Percentiles rank a stretch among this genome's conserved stretches.
phyloP scores from a whole-genome alignment of 2,888 invertebrate genomes.

The Orchesellides sinensis region DNA sequence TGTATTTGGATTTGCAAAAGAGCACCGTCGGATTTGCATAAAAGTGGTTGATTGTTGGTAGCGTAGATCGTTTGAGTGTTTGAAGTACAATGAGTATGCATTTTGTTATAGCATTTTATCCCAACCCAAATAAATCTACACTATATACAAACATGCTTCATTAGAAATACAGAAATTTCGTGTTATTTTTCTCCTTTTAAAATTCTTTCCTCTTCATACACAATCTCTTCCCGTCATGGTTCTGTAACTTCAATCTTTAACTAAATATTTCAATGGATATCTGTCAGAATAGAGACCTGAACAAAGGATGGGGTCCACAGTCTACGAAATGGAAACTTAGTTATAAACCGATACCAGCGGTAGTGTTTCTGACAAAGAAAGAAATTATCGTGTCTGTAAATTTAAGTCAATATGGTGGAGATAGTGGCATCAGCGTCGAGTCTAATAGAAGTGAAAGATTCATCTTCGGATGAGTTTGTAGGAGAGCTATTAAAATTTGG shows the following conservation, averaged over 20 bases:
- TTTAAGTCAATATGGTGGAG: constrained; percentile 64
- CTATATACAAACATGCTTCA: background rate
- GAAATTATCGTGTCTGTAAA: no score
- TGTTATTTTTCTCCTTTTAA: constrained; percentile 3
- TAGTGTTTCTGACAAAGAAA: background rate
- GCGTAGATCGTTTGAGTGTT: no score
- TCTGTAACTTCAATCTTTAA: constrained; percentile 4
- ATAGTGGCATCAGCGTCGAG: constrained; percentile 69
- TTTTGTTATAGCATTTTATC: background rate
- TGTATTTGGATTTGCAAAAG: background rate
- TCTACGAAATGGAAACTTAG: constrained; percentile 36
- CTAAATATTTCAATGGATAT: constrained; percentile 62
- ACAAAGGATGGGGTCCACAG: constrained; percentile 54
- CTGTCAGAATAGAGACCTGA: constrained; percentile 9
- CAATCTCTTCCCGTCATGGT: constrained; percentile 27
- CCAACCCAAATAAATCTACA: constrained; percentile 21
- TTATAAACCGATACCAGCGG: constrained; percentile 6
- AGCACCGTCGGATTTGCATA: background rate
- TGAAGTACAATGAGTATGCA: constrained; percentile 39
- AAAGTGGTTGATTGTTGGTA: constrained; percentile 5
- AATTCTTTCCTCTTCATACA: constrained; percentile 1
- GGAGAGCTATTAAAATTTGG: constrained; percentile 48
- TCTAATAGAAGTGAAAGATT: constrained; percentile 70
- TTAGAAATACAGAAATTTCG: constrained; percentile 5
- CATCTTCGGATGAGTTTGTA: constrained; percentile 25